These are phyloP conservation scores for Pheosia gnoma DNA, from an alignment of 2,888 invertebrate species.

Conservation along the genomic window DNA sequence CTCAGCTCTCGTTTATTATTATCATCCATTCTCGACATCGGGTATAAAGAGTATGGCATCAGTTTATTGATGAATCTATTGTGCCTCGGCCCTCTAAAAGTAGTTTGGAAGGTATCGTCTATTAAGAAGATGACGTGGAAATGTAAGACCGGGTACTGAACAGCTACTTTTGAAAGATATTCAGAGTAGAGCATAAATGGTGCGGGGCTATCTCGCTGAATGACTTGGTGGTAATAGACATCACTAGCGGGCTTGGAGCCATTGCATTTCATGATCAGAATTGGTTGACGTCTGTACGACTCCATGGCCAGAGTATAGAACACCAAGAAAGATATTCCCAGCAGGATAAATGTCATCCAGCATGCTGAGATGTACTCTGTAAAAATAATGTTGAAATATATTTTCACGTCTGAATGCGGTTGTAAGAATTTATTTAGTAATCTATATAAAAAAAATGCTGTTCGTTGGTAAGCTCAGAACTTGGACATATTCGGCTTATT, in stretches of 20 bases:
- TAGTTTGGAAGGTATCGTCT: conserved; percentile 57
- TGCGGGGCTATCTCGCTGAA: conserved; percentile 49
- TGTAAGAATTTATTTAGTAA: no score
- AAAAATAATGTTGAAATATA: conserved; percentile 32
- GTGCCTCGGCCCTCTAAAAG: conserved; percentile 42
- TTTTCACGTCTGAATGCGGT: background rate
- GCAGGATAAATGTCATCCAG: conserved; percentile 70
- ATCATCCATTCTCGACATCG: conserved; percentile 43
- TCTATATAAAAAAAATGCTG: no score
- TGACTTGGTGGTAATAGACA: conserved; percentile 65
- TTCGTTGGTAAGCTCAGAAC: no score
- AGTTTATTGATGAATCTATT: conserved; percentile 52
- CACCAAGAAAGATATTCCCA: conserved; percentile 66
- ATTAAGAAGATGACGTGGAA: conserved; percentile 67
- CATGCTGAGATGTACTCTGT: conserved; percentile 72
- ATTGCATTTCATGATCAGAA: conserved; percentile 58
- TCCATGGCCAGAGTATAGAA: conserved; percentile 67
- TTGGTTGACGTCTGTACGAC: conserved; percentile 55
- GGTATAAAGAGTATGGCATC: conserved; percentile 39
- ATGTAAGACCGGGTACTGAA: conserved; percentile 56
- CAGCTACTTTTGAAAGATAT: conserved; percentile 62
- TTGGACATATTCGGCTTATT: no score
- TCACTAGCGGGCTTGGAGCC: conserved; percentile 54
- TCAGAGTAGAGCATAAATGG: conserved; percentile 56
- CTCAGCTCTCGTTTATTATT: conserved; percentile 47